A percentile compares a stretch with the other conserved stretches of the same genome.
Evolutionary conservation across 2,797 vertebrate species (phyloP).

Genomic region (Amphiprion clarkii): DNA sequence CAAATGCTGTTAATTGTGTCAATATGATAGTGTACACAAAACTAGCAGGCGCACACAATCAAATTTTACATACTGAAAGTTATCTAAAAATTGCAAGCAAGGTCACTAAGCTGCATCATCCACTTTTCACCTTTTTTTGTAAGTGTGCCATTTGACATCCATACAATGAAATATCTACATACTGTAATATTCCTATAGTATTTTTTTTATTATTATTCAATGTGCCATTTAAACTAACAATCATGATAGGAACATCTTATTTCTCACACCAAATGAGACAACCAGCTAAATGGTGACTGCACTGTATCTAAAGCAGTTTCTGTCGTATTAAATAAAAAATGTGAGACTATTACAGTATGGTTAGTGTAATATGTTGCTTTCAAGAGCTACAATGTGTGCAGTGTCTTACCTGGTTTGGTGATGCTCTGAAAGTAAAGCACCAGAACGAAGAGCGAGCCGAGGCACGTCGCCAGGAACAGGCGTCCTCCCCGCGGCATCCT

Average conservation of each 20-base stretch:
- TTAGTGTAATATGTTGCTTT: not conserved
- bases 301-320: too few relatives aligned
- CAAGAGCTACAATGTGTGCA: not conserved
- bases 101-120: too few relatives aligned
- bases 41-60: not conserved
- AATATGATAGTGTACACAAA: not conserved
- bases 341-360: too few relatives aligned
- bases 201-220: too few relatives aligned
- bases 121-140: not conserved
- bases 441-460: constrained; percentile 88
- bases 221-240: too few relatives aligned
- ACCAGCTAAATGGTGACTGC: too few relatives aligned
- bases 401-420: constrained; percentile 85
- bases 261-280: too few relatives aligned
- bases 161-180: not conserved
- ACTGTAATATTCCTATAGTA: not conserved
- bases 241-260: too few relatives aligned
- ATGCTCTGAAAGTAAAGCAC: constrained; percentile 90
- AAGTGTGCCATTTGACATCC: not conserved
- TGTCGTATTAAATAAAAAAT: too few relatives aligned
- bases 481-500: constrained; percentile 85
- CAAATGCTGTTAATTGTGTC: not conserved
- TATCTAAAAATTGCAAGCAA: not conserved
- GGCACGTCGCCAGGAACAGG: constrained; percentile 88
- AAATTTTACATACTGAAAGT: not conserved